Evolutionary conservation across 2,888 invertebrate genomes (phyloP).

Genomic region (Pyrochroa serraticornis): DNA sequence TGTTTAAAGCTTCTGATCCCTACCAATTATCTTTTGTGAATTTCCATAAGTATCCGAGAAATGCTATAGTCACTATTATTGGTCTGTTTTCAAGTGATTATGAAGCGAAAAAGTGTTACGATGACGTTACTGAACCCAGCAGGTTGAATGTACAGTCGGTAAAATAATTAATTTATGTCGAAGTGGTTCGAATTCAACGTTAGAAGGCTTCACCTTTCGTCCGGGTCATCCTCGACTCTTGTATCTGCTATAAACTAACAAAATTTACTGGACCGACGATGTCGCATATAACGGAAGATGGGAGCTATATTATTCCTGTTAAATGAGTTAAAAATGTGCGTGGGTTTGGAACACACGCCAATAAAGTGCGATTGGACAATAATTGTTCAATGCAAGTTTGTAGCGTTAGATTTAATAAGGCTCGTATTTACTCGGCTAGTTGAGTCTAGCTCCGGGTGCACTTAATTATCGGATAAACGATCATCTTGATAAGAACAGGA

Average conservation of each 20-base stretch:
- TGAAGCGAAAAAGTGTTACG: slow-evolving; percentile 1
- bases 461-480: slow-evolving; percentile 44
- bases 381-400: slow-evolving; percentile 2
- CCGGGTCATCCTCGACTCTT: background rate
- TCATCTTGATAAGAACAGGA: slow-evolving; percentile 38
- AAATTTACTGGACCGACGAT: slow-evolving; percentile 22
- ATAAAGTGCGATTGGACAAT: slow-evolving; percentile 4
- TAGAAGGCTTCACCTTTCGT: slow-evolving; percentile 2
- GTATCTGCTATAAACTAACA: slow-evolving; percentile 1
- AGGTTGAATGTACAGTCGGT: background rate
- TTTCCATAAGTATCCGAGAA: background rate
- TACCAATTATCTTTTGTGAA: background rate
- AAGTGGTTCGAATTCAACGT: background rate
- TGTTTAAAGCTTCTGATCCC: background rate
- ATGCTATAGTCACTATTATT: background rate
- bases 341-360: slow-evolving; percentile 15
- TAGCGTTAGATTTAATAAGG: slow-evolving; percentile 3
- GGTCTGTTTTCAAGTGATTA: background rate
- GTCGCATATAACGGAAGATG: slow-evolving; percentile 28
- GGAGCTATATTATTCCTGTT: slow-evolving; percentile 18
- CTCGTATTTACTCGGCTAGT: background rate
- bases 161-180: slow-evolving; percentile 5
- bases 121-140: background rate
- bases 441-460: slow-evolving; percentile 33
- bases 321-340: slow-evolving; percentile 18